Evolutionary conservation across 30 jellyfish, hydroid and myxozoan species (phyloP).

Genomic region (Pelagia noctiluca): DNA sequence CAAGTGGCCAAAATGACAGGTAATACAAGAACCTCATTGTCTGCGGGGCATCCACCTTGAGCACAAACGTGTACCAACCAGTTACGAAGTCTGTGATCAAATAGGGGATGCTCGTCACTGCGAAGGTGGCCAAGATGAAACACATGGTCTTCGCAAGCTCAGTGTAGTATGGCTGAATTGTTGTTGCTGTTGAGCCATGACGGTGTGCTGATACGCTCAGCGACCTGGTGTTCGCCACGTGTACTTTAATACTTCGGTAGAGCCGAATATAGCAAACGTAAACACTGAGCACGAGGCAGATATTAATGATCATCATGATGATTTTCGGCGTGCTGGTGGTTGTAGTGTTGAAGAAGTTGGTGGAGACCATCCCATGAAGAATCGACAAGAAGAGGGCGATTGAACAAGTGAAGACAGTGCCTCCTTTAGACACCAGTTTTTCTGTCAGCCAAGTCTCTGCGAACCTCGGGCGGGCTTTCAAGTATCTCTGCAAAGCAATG

Average conservation of each 20-base stretch:
- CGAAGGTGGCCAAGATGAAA: slow-evolving; percentile 7
- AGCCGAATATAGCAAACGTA: too few relatives aligned
- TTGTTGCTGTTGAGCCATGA: not conserved
- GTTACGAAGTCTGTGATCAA: slow-evolving; percentile 24
- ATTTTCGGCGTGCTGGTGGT: slow-evolving; percentile 10
- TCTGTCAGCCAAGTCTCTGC: slow-evolving; percentile 4
- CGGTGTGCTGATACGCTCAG: not conserved
- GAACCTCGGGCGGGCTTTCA: not conserved
- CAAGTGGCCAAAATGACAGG: too few relatives aligned
- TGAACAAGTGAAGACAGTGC: not conserved
- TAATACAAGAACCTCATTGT: too few relatives aligned
- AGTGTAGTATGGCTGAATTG: not conserved
- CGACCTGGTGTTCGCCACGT: not conserved
- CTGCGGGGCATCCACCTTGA: slow-evolving; percentile 18
- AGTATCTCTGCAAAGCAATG: too few relatives aligned
- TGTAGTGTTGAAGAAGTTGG: slow-evolving; percentile 38
- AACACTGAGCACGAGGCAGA: too few relatives aligned
- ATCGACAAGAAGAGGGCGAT: slow-evolving; percentile 2
- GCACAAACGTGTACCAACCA: slow-evolving; percentile 40
- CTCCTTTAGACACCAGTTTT: slow-evolving; percentile 3
- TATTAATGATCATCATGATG: slow-evolving; percentile 16
- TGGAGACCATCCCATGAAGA: slow-evolving; percentile 26
- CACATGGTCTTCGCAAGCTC: slow-evolving; percentile 32
- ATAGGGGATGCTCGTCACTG: slow-evolving; percentile 18
- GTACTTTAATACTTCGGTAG: too few relatives aligned